Evolutionary conservation across 2,888 invertebrate species (phyloP).

Genomic region (Conomelus anceps): DNA sequence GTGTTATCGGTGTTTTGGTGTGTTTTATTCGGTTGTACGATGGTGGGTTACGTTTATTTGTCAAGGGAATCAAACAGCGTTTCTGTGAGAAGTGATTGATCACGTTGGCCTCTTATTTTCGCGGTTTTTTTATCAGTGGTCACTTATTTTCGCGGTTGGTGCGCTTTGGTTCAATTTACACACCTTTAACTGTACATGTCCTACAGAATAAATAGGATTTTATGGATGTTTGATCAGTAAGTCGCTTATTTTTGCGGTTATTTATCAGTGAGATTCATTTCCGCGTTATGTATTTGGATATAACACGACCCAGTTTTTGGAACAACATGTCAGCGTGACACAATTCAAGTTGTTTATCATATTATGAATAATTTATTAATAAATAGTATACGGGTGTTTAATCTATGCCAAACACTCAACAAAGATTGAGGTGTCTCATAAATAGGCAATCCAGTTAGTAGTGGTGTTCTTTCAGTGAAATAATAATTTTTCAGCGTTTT

Average conservation of each 20-base stretch:
- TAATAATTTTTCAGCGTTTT: no score
- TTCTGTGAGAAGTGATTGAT: neutral
- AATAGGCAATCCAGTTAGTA: no score
- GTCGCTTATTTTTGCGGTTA: neutral
- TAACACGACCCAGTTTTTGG: no score
- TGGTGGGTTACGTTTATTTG: neutral
- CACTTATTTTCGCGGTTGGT: neutral
- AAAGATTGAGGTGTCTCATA: no score
- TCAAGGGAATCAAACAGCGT: neutral
- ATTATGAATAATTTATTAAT: no score
- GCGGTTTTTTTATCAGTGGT: neutral
- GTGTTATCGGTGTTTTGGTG: neutral
- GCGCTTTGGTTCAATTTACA: neutral
- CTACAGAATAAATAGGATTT: neutral
- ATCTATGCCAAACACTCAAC: no score
- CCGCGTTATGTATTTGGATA: no score
- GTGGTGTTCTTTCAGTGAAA: no score
- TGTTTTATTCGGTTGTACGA: neutral
- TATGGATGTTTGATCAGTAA: neutral
- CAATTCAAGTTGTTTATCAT: no score
- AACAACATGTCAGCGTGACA: no score
- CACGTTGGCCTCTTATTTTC: neutral
- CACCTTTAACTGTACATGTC: neutral
- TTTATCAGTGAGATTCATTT: no score
- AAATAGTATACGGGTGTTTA: no score